Conservation (phyloP, 1,140 invertebrate species). For the Cyrtorhinus lividipennis region DNA sequence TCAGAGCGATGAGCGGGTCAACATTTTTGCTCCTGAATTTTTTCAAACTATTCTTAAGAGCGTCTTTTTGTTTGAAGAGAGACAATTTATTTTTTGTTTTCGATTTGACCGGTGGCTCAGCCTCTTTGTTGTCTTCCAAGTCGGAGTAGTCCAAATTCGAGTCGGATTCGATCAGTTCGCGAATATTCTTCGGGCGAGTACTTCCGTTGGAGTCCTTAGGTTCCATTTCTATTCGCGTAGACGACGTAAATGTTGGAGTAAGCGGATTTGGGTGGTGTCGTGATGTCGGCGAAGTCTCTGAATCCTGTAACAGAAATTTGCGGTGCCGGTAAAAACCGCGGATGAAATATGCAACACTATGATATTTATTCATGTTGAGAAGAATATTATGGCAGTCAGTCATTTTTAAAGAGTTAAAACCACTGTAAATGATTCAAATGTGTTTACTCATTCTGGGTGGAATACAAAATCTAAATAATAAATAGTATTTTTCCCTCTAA, state of each 20-base stretch:
- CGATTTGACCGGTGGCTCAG: not conserved
- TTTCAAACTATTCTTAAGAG: slow-evolving; percentile 5
- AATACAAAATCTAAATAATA: too few species aligned
- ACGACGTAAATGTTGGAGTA: slow-evolving; percentile 70
- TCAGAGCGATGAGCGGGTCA: slow-evolving; percentile 20
- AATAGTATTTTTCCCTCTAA: too few species aligned
- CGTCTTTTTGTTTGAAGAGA: slow-evolving; percentile 13
- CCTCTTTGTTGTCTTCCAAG: not conserved
- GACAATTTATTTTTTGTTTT: slow-evolving; percentile 25
- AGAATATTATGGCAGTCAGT: too few species aligned
- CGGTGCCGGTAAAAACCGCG: too few species aligned
- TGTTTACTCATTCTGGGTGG: too few species aligned
- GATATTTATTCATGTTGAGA: too few species aligned
- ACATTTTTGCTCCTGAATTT: slow-evolving; percentile 18
- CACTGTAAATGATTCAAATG: too few species aligned
- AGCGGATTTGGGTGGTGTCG: slow-evolving; percentile 59
- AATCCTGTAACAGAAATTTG: slow-evolving; percentile 40
- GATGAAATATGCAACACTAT: too few species aligned
- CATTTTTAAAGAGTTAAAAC: too few species aligned
- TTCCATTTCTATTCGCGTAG: slow-evolving; percentile 53
- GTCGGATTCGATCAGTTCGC: slow-evolving; percentile 3
- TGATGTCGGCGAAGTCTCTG: slow-evolving; percentile 75
- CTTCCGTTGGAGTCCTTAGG: slow-evolving; percentile 28
- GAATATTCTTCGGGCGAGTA: slow-evolving; percentile 1
- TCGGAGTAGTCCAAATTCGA: not conserved